Conservation (phyloP, 2,797 vertebrate genomes). For the Denticeps clupeoides region DNA sequence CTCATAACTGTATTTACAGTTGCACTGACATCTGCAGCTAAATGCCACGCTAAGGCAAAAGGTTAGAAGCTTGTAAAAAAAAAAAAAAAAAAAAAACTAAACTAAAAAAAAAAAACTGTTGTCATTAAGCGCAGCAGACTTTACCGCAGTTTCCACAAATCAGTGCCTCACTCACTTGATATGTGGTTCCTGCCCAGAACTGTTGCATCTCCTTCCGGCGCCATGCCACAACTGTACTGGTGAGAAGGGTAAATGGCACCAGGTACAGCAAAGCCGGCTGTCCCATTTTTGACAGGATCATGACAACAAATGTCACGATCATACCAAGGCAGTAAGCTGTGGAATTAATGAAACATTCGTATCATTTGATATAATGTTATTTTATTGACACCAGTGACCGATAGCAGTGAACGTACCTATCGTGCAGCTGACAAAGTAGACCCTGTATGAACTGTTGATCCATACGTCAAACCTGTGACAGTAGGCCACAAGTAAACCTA, state of each 20-base stretch:
- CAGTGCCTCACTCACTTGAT: constrained; percentile 64
- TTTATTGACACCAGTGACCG: too few species aligned
- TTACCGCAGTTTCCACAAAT: too few species aligned
- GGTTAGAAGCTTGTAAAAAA: too few species aligned
- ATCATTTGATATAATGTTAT: too few species aligned
- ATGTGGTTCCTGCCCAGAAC: constrained; percentile 81
- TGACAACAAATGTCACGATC: constrained; percentile 73
- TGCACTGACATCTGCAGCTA: too few species aligned
- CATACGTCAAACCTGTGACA: constrained; percentile 91
- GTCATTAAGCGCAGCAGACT: too few species aligned
- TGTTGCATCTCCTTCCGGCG: constrained; percentile 75
- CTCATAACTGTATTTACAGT: too few species aligned
- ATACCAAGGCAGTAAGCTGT: constrained; percentile 82
- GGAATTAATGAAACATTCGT: neutral
- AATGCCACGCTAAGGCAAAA: too few species aligned
- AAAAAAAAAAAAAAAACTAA: too few species aligned
- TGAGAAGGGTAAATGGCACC: constrained; percentile 83
- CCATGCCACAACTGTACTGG: constrained; percentile 67
- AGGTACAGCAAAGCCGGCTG: constrained; percentile 92
- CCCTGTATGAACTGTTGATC: constrained; percentile 62
- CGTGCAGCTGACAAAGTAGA: constrained; percentile 77
- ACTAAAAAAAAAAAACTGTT: too few species aligned
- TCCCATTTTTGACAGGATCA: constrained; percentile 77
- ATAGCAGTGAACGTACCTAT: constrained; percentile 79
- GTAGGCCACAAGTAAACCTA: constrained; percentile 87